Conservation (phyloP, 2,113 vertebrate species). For the Hippoglossus stenolepis region DNA sequence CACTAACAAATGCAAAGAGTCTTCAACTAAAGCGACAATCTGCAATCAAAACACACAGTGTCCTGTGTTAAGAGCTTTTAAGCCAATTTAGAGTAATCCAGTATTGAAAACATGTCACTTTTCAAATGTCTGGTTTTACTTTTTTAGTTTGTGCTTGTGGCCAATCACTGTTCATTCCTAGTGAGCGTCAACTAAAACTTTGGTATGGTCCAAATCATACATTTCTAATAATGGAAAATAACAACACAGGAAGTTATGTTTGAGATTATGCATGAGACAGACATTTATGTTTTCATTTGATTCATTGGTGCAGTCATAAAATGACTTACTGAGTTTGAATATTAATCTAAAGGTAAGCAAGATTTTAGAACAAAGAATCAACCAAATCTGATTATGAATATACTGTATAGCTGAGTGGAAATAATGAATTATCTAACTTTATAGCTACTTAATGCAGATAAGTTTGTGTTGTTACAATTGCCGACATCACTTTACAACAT, state of each 20-base stretch:
- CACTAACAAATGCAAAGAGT: conserved; percentile 27
- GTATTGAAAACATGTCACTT: not conserved
- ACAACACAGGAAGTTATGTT: too few species aligned
- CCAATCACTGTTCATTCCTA: too few species aligned
- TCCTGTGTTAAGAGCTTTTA: not conserved
- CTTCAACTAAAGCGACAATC: conserved; percentile 19
- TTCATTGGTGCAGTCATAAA: not conserved
- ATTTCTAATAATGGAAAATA: too few species aligned
- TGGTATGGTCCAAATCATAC: too few species aligned
- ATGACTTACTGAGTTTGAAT: not conserved
- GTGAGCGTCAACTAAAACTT: too few species aligned
- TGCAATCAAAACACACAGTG: not conserved
- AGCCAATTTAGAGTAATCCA: not conserved
- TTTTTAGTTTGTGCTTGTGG: not conserved
- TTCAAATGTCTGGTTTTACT: not conserved
- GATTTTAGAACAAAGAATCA: not conserved
- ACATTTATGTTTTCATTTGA: too few species aligned
- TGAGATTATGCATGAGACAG: too few species aligned
- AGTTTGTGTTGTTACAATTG: not conserved
- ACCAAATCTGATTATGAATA: not conserved
- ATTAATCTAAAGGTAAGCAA: not conserved
- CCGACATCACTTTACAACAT: too few species aligned
- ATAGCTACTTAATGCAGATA: not conserved
- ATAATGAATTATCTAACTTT: not conserved
- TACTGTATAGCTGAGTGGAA: not conserved